Evolutionary conservation across 2,113 vertebrate genomes (phyloP), one percentile per base, ranked within the genome.

Genomic region (Clarias gariepinus): DNA sequence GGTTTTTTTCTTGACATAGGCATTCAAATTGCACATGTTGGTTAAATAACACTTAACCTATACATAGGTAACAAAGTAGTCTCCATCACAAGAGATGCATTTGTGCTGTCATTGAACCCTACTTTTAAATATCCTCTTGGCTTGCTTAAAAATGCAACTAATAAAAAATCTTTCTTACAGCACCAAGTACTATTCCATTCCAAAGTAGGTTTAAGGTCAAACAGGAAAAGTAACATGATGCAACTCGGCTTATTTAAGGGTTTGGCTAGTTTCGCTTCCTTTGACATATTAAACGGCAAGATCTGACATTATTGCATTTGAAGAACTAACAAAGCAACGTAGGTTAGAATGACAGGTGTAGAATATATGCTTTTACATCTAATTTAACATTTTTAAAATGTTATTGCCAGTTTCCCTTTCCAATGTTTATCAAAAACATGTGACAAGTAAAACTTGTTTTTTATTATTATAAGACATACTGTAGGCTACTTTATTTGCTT

Each of bases 211-310:
- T 33, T 0, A 64, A 57, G 83, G 71, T 85, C 55, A 85, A 4
- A 66, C 19, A 47, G 13, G 74, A 61, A 85, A 85, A 6, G 15
- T 77, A n/a, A 19, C 23, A 58, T 63, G 41, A 19, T 66, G 74
- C 71, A 53, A 77, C 6, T 1, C 4, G 4, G 55, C 9, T 28
- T 19, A 63, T 64, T 55, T 52, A 0, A n/a, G 52, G 25, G 18
- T 64, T 85, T 64, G 73, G 25, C n/a, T 64, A 10, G 73, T 85
- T 85, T 85, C 41, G 66, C 74, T 85, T 85, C 84, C 74, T 85
- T 23, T 85, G 41, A 63, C 66, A n/a, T 33, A 76, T 66, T 33
- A 53, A 64, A 74, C 10, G 0, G 28, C 18, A 36, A 36, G 78
- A 12, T 36, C n/a, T 57, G n/a, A 5, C 23, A 9, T 28, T n/a